Base-by-base conservation (phyloP, 2,888 invertebrate genomes). In the Caenorhabditis afra region DNA sequence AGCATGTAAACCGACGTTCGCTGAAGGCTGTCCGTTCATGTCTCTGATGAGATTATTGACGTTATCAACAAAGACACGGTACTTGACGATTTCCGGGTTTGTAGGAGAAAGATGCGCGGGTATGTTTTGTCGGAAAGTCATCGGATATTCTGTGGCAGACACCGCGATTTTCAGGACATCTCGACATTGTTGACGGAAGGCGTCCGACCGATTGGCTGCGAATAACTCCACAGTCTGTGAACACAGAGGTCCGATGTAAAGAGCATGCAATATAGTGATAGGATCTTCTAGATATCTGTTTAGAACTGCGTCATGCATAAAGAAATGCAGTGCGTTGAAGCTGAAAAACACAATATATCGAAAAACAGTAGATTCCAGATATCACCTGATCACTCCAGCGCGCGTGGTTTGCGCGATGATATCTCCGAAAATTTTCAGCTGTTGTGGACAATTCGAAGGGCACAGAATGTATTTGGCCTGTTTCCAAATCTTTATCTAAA, bases 171-270 rank as follows among this genome's bases (percentile, higher is more conserved):
- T 22, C 10, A 85, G 18, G 11, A 79, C 57, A 58, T 78, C 73
- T 10, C 81, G 53, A 53, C 85, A 85, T 4, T 47, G n/a, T 29
- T 67, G 49, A 20, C 85, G 71, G 49, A 85, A 85, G 1, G 66
- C 73, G 16, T 64, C 74, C 37, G 67, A 22, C 20, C 83, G 79
- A 55, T 81, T 76, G 8, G 74, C 66, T 3, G 81, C 83, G 62
- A 85, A 85, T 1, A 50, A 22, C 75, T 85, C 85, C 22, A 85
- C 73, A 10, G 82, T 83, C 5, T 65, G 65, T 0, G 85, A 70
- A 16, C 55, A 55, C 0, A 85, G 70, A 8, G 79, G 79, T 14
- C 85, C 85, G 12, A 82, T 67, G 47, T 81, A 85, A 10, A 83
- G 67, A 0, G 83, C 85, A 7, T 81, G 79, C 10, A 81, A 62